phyloP scores from a whole-genome alignment of 2,888 invertebrate species.

The Helobdella robusta region DNA sequence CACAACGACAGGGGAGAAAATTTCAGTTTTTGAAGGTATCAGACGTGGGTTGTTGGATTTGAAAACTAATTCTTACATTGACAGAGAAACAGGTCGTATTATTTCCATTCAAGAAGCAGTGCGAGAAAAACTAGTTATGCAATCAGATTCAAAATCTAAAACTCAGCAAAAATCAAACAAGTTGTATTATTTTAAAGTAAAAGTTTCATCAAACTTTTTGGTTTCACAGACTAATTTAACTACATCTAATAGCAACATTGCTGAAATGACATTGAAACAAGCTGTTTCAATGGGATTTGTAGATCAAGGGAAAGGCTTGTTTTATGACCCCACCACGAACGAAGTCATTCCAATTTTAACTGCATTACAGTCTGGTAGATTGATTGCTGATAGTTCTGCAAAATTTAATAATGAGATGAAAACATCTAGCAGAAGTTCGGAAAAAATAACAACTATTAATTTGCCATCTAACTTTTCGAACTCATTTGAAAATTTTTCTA shows the following conservation, averaged over 20 bases:
- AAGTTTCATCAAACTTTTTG: too few relatives aligned
- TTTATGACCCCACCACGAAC: constrained; percentile 25
- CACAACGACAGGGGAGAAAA: constrained; percentile 59
- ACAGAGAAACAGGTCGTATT: constrained; percentile 45
- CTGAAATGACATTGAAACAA: constrained; percentile 51
- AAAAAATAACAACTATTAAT: not conserved
- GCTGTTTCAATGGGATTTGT: constrained; percentile 59
- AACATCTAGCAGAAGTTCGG: not conserved
- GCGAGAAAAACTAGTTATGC: not conserved
- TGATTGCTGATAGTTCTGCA: constrained; percentile 27
- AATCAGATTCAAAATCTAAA: not conserved
- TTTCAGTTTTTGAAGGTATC: constrained; percentile 87
- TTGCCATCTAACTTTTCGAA: not conserved
- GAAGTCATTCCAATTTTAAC: constrained; percentile 15
- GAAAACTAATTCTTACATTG: constrained; percentile 49
- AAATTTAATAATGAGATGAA: not conserved
- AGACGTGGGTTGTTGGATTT: constrained; percentile 74
- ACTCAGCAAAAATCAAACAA: not conserved
- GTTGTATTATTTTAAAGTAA: not conserved
- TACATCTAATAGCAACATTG: too few relatives aligned
- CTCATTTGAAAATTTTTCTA: not conserved
- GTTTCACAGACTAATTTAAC: too few relatives aligned
- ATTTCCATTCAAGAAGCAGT: constrained; percentile 64
- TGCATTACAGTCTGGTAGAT: constrained; percentile 19
- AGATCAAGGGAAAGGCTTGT: constrained; percentile 51